These are phyloP conservation scores for Macaca fascicularis DNA, from an alignment of 2,113 vertebrate species.

Conservation along the genomic window T2T-MFA8v1.1 NC_088381.1:171557501-171558000, in stretches of 20 bases:
- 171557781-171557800: not conserved
- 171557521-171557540: too few species aligned
- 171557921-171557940: not conserved
- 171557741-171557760: not conserved
- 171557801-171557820: not conserved
- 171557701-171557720: not conserved
- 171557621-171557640: too few species aligned
- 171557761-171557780: not conserved
- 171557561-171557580: too few species aligned
- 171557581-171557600: too few species aligned
- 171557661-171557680: not conserved
- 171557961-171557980: not conserved
- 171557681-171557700: not conserved
- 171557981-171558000: not conserved
- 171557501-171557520: too few species aligned
- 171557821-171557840: not conserved
- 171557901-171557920: not conserved
- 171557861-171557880: not conserved
- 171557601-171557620: too few species aligned
- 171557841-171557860: not conserved
- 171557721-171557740: not conserved
- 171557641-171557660: too few species aligned
- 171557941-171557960: not conserved
- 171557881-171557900: not conserved
- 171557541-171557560: too few species aligned